These are phyloP conservation scores for Anoplolepis gracilipes DNA, from an alignment of 1,140 invertebrate genomes.

Conservation along the genomic window DNA sequence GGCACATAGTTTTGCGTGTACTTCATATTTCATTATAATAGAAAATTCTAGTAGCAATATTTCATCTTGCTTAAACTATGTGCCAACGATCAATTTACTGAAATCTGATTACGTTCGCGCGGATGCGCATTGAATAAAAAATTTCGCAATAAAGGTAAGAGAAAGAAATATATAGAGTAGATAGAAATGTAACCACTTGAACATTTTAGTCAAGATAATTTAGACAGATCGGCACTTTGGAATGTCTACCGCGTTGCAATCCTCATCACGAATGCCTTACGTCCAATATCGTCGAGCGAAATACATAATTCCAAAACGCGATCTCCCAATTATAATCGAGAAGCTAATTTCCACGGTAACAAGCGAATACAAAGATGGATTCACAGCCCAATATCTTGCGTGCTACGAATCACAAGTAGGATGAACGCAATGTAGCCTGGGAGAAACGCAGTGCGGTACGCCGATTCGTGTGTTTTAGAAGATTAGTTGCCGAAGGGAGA, in stretches of 20 bases:
- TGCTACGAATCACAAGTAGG: slow-evolving; percentile 64
- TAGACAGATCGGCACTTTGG: slow-evolving; percentile 26
- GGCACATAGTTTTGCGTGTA: background rate
- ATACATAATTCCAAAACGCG: slow-evolving; percentile 54
- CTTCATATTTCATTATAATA: slow-evolving; percentile 37
- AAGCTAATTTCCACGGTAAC: slow-evolving; percentile 43
- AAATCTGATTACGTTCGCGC: slow-evolving; percentile 32
- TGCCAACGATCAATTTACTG: slow-evolving; percentile 18
- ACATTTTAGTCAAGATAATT: slow-evolving; percentile 16
- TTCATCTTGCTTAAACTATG: background rate
- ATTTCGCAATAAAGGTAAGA: background rate
- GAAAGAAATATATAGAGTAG: background rate
- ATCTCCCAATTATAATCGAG: slow-evolving; percentile 60
- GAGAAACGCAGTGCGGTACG: slow-evolving; percentile 32
- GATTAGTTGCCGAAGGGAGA: slow-evolving; percentile 76
- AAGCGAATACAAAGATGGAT: slow-evolving; percentile 40
- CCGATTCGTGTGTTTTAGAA: slow-evolving; percentile 74
- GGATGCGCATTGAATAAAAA: slow-evolving; percentile 15
- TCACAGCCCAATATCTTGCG: slow-evolving; percentile 61
- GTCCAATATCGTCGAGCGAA: slow-evolving; percentile 49
- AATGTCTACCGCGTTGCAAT: background rate
- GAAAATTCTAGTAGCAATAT: slow-evolving; percentile 53
- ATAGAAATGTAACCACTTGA: background rate
- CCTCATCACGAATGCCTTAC: slow-evolving; percentile 23
- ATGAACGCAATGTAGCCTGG: slow-evolving; percentile 44